Evolutionary conservation across 37 sponge, comb jelly and placozoan genomes (phyloP).

Genomic region (Aphrocallistes beatrix): DNA sequence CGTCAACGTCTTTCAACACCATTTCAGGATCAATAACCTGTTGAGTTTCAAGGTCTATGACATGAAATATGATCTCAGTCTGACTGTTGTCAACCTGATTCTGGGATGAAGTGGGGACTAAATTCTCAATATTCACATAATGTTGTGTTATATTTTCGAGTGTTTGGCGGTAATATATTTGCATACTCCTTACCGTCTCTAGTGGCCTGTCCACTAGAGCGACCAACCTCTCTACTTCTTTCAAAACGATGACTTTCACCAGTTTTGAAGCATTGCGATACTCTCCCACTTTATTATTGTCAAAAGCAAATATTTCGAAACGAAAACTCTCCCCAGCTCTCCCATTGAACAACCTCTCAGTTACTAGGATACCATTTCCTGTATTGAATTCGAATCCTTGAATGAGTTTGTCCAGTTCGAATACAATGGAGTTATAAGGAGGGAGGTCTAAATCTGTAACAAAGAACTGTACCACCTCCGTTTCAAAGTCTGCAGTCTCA

Average conservation of each 20-base stretch:
- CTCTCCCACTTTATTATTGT: not conserved
- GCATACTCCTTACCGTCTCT: not conserved
- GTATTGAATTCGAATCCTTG: not conserved
- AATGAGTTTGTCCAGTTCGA: not conserved
- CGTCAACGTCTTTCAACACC: not conserved
- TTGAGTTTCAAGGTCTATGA: not conserved
- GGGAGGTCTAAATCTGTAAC: conserved; percentile 5
- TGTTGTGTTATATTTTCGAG: not conserved
- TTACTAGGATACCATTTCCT: not conserved
- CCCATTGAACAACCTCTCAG: not conserved
- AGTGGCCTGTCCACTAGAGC: not conserved
- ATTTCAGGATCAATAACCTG: not conserved
- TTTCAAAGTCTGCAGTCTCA: not conserved
- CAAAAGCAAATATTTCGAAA: not conserved
- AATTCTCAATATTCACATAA: not conserved
- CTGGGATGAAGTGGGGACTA: not conserved
- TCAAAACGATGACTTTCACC: not conserved
- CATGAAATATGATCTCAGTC: not conserved
- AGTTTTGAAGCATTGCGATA: not conserved
- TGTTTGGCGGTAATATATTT: not conserved
- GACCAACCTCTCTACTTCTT: not conserved
- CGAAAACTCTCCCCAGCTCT: not conserved
- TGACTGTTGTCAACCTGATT: not conserved
- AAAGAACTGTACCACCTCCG: not conserved
- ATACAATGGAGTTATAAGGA: not conserved